Percentiles rank a stretch among this genome's conserved stretches.
phyloP scores from a whole-genome alignment of 2,888 invertebrate species.

The Phalera bucephala region DNA sequence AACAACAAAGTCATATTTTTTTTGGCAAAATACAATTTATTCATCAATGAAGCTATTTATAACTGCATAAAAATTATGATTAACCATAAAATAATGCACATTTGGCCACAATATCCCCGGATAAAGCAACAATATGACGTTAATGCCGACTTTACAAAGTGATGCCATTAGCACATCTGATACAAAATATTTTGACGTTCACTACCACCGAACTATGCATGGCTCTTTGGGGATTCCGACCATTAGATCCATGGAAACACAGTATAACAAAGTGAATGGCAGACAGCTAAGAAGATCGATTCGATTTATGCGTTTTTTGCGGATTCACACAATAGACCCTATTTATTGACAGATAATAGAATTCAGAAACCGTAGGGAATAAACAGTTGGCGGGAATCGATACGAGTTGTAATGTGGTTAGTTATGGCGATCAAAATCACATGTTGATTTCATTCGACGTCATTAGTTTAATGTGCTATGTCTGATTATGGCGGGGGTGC shows the following conservation, averaged over 20 bases:
- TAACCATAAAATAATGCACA: slow-evolving; percentile 46
- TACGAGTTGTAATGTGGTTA: slow-evolving; percentile 72
- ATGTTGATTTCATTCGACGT: slow-evolving; percentile 60
- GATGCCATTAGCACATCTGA: slow-evolving; percentile 73
- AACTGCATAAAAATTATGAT: slow-evolving; percentile 14
- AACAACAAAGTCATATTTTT: too few species aligned
- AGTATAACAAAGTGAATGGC: slow-evolving; percentile 63
- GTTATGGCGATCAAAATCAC: slow-evolving; percentile 79
- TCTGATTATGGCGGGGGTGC: too few species aligned
- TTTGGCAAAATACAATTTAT: too few species aligned
- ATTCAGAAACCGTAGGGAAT: slow-evolving; percentile 49
- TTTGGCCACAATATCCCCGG: slow-evolving; percentile 63
- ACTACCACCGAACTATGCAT: slow-evolving; percentile 65
- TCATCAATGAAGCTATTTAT: too few species aligned
- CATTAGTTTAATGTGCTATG: slow-evolving; percentile 41
- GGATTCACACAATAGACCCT: slow-evolving; percentile 65
- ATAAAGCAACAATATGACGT: slow-evolving; percentile 66
- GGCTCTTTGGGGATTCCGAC: slow-evolving; percentile 67
- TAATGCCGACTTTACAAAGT: slow-evolving; percentile 68
- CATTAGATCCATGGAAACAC: slow-evolving; percentile 54
- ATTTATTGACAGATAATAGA: slow-evolving; percentile 79
- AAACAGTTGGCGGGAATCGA: slow-evolving; percentile 75
- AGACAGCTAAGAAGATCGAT: slow-evolving; percentile 77
- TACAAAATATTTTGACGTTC: slow-evolving; percentile 81
- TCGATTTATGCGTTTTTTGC: slow-evolving; percentile 80